Conservation (phyloP, 2,113 vertebrate genomes). For the Callipepla californica region DNA sequence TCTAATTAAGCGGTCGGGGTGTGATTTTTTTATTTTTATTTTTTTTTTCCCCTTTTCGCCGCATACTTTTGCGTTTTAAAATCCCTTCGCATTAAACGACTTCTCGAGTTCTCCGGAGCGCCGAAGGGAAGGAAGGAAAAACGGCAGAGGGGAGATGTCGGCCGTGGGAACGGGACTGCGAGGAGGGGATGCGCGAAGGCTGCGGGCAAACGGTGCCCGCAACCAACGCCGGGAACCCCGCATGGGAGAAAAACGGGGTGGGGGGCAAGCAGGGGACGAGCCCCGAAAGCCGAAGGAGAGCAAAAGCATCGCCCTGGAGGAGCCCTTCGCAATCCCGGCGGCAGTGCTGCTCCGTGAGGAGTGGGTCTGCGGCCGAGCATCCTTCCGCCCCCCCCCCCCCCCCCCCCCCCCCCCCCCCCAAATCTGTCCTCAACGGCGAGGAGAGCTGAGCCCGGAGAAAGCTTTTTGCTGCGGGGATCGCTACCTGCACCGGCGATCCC, state of each 20-base stretch:
- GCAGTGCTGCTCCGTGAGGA: not conserved
- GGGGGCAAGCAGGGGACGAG: not conserved
- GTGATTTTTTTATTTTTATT: not conserved
- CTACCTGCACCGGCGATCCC: not conserved
- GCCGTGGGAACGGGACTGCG: constrained; percentile 32
- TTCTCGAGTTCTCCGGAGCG: constrained; percentile 27
- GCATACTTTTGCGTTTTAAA: constrained; percentile 57
- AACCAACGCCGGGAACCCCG: not conserved
- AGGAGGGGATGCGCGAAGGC: not conserved
- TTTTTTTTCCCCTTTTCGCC: not conserved
- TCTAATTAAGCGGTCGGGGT: constrained; percentile 51
- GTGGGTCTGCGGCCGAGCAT: not conserved
- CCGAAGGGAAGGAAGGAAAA: not conserved
- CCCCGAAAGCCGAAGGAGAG: not conserved
- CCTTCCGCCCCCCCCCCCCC: not conserved
- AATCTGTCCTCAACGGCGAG: not conserved
- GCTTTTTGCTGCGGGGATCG: not conserved
- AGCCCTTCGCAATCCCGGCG: not conserved
- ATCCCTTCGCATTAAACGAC: constrained; percentile 46
- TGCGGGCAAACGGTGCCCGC: not conserved
- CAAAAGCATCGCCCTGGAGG: not conserved
- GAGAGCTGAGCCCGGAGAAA: not conserved
- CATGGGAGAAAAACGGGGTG: not conserved
- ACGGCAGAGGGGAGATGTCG: not conserved
- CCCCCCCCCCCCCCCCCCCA: too few relatives aligned